Conservation (phyloP, 2,888 invertebrate genomes). For the Diarsia dahlii region DNA sequence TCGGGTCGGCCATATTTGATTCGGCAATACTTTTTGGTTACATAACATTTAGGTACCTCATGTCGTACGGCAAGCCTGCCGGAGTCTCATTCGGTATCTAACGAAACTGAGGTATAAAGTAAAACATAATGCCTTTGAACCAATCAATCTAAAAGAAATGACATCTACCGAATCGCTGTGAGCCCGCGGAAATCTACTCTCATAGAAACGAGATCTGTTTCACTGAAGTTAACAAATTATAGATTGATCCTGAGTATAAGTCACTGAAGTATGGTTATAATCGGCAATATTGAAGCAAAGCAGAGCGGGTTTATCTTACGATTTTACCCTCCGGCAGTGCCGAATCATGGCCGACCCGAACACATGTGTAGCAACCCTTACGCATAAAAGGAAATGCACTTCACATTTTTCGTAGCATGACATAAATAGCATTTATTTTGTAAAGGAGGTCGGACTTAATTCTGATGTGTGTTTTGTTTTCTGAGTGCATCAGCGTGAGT, state of each 20-base stretch:
- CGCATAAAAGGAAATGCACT: conserved; percentile 24
- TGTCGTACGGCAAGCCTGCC: neutral
- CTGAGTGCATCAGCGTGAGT: conserved; percentile 29
- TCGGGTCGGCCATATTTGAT: neutral
- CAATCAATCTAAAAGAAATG: neutral
- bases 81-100: neutral
- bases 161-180: neutral
- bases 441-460: conserved; percentile 28
- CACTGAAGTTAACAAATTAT: neutral
- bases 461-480: conserved; percentile 21
- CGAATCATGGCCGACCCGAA: neutral
- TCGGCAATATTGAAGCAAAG: neutral
- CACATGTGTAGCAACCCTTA: conserved; percentile 2
- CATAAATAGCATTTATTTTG: conserved; percentile 34
- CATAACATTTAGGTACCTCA: no score
- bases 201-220: neutral
- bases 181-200: neutral
- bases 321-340: neutral
- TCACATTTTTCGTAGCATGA: conserved; percentile 27
- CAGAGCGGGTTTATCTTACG: neutral
- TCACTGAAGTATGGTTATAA: neutral
- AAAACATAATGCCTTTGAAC: neutral
- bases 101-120: neutral
- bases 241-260: neutral
- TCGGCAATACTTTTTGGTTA: neutral